These are phyloP conservation scores for Apeira syringaria DNA, from an alignment of 2,888 invertebrate genomes.

Conservation along the genomic window DNA sequence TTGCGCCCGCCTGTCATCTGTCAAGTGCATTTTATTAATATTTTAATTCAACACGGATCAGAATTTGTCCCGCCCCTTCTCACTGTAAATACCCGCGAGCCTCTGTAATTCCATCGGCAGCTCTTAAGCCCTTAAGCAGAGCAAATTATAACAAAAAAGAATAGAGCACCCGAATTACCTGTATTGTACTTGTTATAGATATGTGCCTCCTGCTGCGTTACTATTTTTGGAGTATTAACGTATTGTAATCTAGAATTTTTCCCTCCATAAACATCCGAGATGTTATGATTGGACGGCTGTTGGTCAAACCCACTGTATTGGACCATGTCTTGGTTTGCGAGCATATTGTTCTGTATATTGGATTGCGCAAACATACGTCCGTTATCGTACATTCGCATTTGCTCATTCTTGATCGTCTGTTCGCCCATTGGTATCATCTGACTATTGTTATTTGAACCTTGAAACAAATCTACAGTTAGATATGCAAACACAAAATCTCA, in stretches of 20 bases:
- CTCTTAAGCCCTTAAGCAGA: no score
- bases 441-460: conserved; percentile 70
- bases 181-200: conserved; percentile 61
- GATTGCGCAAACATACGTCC: conserved; percentile 61
- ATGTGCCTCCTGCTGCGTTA: conserved; percentile 54
- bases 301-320: conserved; percentile 60
- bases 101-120: no score
- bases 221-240: conserved; percentile 57
- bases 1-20: no score
- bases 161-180: conserved; percentile 38
- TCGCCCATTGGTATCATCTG: conserved; percentile 68
- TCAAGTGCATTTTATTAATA: no score
- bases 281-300: conserved; percentile 42
- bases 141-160: no score
- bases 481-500: conserved; percentile 5
- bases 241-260: conserved; percentile 58
- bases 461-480: conserved; percentile 25
- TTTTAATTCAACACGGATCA: no score
- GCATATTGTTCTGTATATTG: conserved; percentile 63
- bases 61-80: no score
- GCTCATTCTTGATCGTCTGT: conserved; percentile 67
- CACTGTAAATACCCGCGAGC: no score
- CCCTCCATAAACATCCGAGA: conserved; percentile 51
- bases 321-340: conserved; percentile 58
- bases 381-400: conserved; percentile 67